Conservation (phyloP, 2,888 invertebrate genomes). For the Hymenopus coronatus region DNA sequence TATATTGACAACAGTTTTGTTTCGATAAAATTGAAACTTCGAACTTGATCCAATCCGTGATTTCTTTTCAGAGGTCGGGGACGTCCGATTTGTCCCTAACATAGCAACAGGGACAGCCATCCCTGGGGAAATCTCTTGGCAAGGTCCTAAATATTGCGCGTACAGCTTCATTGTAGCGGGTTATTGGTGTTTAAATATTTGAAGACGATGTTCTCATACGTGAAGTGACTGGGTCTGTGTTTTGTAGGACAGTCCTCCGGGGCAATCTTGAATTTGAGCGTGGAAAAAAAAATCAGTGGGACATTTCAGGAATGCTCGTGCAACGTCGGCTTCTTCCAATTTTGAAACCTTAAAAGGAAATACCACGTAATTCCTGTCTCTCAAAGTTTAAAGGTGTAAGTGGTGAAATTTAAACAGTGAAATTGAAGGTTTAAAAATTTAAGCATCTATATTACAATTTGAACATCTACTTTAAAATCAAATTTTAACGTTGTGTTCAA, state of each 20-base stretch:
- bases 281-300: not conserved
- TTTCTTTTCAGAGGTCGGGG: not conserved
- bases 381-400: too few relatives aligned
- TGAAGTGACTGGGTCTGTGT: not conserved
- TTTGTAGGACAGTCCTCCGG: not conserved
- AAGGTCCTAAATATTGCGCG: not conserved
- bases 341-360: not conserved
- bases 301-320: not conserved
- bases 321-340: not conserved
- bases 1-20: too few relatives aligned
- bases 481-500: too few relatives aligned
- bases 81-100: not conserved
- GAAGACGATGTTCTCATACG: not conserved
- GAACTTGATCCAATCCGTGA: too few relatives aligned
- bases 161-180: not conserved
- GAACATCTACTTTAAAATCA: too few relatives aligned
- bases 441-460: too few relatives aligned
- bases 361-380: not conserved
- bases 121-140: not conserved
- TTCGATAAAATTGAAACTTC: too few relatives aligned
- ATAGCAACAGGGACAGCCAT: not conserved
- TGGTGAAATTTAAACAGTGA: too few relatives aligned
- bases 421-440: too few relatives aligned
- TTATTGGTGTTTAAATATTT: not conserved
- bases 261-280: not conserved